Evolutionary conservation across 2,888 invertebrate species (phyloP), one percentile per base, ranked within the genome.

Genomic region (Ypsolopha sequella): DNA sequence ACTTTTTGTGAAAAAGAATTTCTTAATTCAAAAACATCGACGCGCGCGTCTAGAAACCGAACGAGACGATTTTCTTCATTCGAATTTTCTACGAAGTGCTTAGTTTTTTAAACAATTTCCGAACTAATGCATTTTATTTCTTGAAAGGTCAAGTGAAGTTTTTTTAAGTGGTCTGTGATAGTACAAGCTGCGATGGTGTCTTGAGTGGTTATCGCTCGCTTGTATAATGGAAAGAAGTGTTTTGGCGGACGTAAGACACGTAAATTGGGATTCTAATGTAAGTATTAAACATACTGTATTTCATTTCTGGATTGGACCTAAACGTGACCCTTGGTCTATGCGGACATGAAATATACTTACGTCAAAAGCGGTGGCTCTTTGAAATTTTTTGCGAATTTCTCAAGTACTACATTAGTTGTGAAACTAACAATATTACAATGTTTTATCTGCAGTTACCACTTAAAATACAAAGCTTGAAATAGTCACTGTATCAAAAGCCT

Each of bases 231-330:
- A 85, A 73, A 73, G 74, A 68, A 85, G 85, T 76, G 74, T 82
- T 69, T 72, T 82, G 67, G 82, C 81, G 60, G 74, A 68, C 56
- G 66, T 78, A 55, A 74, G 71, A 56, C 81, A 81, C 63, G 80
- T 86, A 56, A 80, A 78, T 57, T 86, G 85, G 85, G 82, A 81
- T 64, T 76, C 82, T 58, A 75, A 84, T 64, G 85, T 86, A 56
- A 85, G 85, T 84, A 65, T 13, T 24, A 24, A 3, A 24, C 24
- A 24, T 24, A 24, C 24, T 24, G 4, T 24, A 24, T 24, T 24
- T 24, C 24, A 24, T 24, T 24, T 24, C 2, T 24, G 24, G 4
- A 24, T 24, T 24, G 24, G 24, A 24, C 24, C 24, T 24, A 24
- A 24, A 24, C 4, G 24, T 24, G 24, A 24, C 24, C 24, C 24